Percentiles rank a stretch among this genome's conserved stretches.
Conservation (phyloP, 2,113 vertebrate genomes). For the Proterorhinus semilunaris region DNA sequence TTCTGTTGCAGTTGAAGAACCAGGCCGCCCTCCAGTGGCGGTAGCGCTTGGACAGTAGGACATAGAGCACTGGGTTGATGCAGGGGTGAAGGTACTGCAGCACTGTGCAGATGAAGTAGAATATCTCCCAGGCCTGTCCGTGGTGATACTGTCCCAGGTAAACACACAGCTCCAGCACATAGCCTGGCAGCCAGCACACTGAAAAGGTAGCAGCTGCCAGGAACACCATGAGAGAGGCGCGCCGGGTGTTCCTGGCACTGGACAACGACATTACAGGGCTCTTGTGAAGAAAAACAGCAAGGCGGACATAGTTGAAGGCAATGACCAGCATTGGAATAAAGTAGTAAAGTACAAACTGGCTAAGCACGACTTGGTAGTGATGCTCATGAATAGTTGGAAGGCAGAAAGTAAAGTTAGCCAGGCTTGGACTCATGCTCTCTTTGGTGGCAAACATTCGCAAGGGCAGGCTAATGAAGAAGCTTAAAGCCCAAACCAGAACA, state of each 20-base stretch:
- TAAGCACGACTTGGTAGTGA: conserved; percentile 73
- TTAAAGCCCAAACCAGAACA: conserved; percentile 69
- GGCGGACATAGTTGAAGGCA: conserved; percentile 72
- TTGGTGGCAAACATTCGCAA: conserved; percentile 70
- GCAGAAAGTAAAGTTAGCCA: conserved; percentile 66
- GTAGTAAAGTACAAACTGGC: conserved; percentile 75
- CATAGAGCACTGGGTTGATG: conserved; percentile 67
- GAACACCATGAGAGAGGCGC: conserved; percentile 76
- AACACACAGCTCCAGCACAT: conserved; percentile 72
- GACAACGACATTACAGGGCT: conserved; percentile 72
- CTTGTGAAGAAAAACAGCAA: conserved; percentile 73
- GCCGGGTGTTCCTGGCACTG: conserved; percentile 70
- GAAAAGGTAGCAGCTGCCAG: conserved; percentile 75
- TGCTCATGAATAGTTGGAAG: conserved; percentile 70
- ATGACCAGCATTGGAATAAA: conserved; percentile 75
- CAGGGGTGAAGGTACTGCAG: conserved; percentile 73
- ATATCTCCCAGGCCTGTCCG: conserved; percentile 64
- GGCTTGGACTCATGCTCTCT: conserved; percentile 47
- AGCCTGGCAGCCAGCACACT: conserved; percentile 75
- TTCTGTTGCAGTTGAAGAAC: conserved; percentile 58
- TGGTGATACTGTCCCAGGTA: conserved; percentile 71
- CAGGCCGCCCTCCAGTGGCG: conserved; percentile 62
- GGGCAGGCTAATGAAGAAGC: conserved; percentile 73
- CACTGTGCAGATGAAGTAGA: conserved; percentile 71
- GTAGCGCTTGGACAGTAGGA: conserved; percentile 70